Conservation (phyloP, 2,797 vertebrate species). For the Telmatherina bonti region DNA sequence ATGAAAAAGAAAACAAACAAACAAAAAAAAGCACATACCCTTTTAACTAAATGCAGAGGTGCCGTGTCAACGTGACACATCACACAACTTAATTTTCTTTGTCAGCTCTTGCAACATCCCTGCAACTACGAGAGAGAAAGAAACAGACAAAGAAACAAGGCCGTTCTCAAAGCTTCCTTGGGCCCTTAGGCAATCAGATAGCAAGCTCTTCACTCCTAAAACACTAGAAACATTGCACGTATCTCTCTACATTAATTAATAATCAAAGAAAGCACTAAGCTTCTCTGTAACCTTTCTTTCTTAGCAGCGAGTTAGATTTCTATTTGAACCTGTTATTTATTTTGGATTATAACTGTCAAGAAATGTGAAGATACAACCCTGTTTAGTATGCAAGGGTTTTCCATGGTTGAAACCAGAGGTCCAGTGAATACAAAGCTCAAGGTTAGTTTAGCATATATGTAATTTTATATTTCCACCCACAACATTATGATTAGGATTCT, state of each 20-base stretch:
- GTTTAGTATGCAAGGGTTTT: conserved; percentile 40
- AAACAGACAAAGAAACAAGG: conserved; percentile 18
- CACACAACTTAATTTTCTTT: conserved; percentile 29
- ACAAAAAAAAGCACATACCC: conserved; percentile 18
- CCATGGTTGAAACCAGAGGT: conserved; percentile 17
- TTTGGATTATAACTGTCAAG: conserved; percentile 42
- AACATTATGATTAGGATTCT: conserved; percentile 41
- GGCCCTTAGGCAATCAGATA: conserved; percentile 50
- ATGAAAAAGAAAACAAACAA: background rate
- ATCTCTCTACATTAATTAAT: conserved; percentile 69
- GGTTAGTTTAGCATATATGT: conserved; percentile 6
- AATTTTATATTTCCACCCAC: conserved; percentile 25
- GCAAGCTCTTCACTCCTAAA: conserved; percentile 50
- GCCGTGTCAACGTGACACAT: conserved; percentile 34
- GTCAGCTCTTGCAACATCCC: conserved; percentile 38
- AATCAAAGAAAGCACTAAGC: conserved; percentile 35
- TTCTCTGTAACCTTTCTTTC: conserved; percentile 57
- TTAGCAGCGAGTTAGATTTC: conserved; percentile 58
- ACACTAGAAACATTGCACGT: conserved; percentile 54
- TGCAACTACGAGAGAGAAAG: conserved; percentile 36
- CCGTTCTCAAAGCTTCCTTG: conserved; percentile 60
- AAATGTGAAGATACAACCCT: conserved; percentile 13
- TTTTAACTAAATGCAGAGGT: conserved; percentile 44
- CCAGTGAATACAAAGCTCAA: conserved; percentile 24
- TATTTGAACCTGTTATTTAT: conserved; percentile 59